phyloP scores from a whole-genome alignment of 2,888 invertebrate genomes.

The Sminthurides aquaticus region DNA sequence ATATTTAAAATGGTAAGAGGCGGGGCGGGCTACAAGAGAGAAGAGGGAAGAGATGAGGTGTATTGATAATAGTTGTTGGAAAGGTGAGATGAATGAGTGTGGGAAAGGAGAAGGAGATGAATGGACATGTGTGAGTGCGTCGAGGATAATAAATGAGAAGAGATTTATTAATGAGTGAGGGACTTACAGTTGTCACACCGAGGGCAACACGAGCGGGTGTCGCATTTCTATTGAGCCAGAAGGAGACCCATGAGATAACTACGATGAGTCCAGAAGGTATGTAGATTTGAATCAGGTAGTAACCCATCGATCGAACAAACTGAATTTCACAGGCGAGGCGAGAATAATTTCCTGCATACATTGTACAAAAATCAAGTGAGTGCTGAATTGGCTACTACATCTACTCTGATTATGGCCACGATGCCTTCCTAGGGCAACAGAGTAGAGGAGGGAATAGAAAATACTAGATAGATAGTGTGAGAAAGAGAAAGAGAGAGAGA shows the following conservation, averaged over 20 bases:
- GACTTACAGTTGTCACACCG: constrained; percentile 74
- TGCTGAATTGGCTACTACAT: neutral
- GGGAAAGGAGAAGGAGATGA: constrained; percentile 9
- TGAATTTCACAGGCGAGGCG: constrained; percentile 92
- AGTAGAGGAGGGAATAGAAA: neutral
- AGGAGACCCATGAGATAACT: constrained; percentile 94
- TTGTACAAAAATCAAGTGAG: neutral
- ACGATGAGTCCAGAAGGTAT: constrained; percentile 95
- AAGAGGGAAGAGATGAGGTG: neutral
- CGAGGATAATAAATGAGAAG: constrained; percentile 4
- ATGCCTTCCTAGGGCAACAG: neutral
- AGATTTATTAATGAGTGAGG: neutral
- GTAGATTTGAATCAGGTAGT: constrained; percentile 97
- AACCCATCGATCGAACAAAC: constrained; percentile 95
- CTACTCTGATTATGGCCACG: neutral
- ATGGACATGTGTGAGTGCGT: constrained; percentile 1
- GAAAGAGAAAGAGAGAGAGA: constrained; percentile 4
- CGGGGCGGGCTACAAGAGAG: neutral
- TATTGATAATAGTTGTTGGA: neutral
- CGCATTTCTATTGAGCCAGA: constrained; percentile 92
- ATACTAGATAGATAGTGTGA: too few relatives aligned
- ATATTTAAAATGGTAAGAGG: too few relatives aligned
- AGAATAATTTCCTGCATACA: constrained; percentile 77
- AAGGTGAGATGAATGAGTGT: neutral
- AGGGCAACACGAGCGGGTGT: constrained; percentile 88